phyloP scores from a whole-genome alignment of 2,888 invertebrate genomes.

The Drosophila nr. medialis region DNA sequence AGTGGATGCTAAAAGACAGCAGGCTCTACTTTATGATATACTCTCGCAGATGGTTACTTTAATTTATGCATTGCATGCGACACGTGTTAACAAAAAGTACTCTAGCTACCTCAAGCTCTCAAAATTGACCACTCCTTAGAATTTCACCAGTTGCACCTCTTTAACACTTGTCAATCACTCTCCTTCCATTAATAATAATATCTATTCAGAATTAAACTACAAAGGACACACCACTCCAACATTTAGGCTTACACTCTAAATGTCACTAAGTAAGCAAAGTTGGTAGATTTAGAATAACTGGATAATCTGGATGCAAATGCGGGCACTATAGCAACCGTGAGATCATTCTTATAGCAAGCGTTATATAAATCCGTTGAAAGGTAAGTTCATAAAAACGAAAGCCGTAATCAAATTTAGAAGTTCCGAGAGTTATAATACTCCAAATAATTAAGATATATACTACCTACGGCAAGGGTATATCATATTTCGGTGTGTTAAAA shows the following conservation, averaged over 20 bases:
- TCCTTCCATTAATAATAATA: not conserved
- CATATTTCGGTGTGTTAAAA: not conserved
- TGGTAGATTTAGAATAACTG: too few species aligned
- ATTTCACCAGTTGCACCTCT: not conserved
- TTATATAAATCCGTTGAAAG: too few species aligned
- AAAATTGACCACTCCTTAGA: not conserved
- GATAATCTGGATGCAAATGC: not conserved
- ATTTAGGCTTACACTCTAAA: not conserved
- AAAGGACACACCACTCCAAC: not conserved
- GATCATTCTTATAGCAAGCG: not conserved
- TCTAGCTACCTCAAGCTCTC: not conserved
- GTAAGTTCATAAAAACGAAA: not conserved
- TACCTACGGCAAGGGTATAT: not conserved
- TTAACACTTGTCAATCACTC: not conserved
- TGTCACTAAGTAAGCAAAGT: not conserved
- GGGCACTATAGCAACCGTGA: not conserved
- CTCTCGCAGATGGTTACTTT: not conserved
- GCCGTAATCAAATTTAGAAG: not conserved
- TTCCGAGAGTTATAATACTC: not conserved
- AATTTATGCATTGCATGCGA: not conserved
- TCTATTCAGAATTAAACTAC: not conserved
- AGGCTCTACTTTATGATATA: conserved; percentile 2
- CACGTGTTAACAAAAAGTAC: not conserved
- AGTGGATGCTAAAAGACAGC: conserved; percentile 64
- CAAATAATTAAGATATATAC: not conserved